A percentile compares a stretch with the other conserved stretches of the same genome.
These are phyloP conservation scores for Tonatia bakeri DNA, from an alignment of 2,113 vertebrate genomes.

Conservation along the genomic window DNA sequence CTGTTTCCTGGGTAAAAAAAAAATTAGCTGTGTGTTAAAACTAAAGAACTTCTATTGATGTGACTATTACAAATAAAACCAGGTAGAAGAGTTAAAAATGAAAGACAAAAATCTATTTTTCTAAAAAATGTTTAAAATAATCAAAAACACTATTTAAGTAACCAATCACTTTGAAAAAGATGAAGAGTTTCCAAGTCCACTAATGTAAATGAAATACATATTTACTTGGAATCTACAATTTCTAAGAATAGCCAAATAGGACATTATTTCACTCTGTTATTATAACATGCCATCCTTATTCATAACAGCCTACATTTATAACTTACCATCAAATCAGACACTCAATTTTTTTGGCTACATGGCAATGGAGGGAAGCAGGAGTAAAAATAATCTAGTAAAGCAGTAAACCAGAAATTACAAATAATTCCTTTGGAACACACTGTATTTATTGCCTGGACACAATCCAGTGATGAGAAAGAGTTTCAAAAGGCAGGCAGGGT, in stretches of 20 bases:
- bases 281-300: background rate
- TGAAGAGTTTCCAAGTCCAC: background rate
- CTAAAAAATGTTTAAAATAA: slow-evolving; percentile 11
- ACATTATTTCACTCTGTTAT: background rate
- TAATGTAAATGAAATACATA: background rate
- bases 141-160: background rate
- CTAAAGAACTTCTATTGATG: background rate
- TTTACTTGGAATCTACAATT: background rate
- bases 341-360: background rate
- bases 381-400: background rate
- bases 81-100: background rate
- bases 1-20: background rate
- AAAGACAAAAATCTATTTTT: background rate
- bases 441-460: background rate
- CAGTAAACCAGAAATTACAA: background rate
- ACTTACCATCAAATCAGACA: background rate
- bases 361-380: background rate
- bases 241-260: background rate
- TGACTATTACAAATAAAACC: background rate
- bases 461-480: background rate
- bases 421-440: background rate
- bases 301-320: background rate
- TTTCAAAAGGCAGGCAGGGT: background rate
- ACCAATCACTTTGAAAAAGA: background rate
- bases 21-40: background rate